Conservation (phyloP, 2,797 vertebrate genomes). For the Chromis chromis region DNA sequence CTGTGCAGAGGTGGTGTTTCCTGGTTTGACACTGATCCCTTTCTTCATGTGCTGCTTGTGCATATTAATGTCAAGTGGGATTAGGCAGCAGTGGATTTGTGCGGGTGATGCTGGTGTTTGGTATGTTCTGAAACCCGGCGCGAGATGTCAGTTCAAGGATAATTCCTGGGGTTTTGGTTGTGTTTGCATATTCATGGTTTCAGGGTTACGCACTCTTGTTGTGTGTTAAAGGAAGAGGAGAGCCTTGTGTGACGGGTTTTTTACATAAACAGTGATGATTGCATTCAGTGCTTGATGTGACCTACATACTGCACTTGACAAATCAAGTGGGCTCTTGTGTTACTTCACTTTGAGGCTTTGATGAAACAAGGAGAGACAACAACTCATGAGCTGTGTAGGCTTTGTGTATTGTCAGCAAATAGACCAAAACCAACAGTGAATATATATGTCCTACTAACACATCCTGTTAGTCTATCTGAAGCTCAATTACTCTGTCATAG, state of each 20-base stretch:
- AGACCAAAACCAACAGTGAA: neutral
- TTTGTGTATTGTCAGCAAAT: neutral
- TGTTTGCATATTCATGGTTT: slow-evolving; percentile 59
- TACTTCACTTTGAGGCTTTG: neutral
- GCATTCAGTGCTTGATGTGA: slow-evolving; percentile 21
- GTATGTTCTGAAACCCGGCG: slow-evolving; percentile 13
- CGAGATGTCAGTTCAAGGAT: slow-evolving; percentile 45
- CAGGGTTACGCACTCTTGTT: neutral
- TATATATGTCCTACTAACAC: neutral
- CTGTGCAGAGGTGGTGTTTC: slow-evolving; percentile 24
- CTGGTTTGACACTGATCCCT: slow-evolving; percentile 62
- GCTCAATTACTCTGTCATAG: neutral
- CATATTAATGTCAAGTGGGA: slow-evolving; percentile 56
- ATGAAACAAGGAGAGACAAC: neutral
- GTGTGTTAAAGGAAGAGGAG: slow-evolving; percentile 2
- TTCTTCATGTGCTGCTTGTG: slow-evolving; percentile 27
- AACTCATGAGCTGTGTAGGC: neutral
- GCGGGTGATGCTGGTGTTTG: slow-evolving; percentile 13
- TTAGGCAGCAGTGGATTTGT: slow-evolving; percentile 55
- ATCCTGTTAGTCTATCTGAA: neutral
- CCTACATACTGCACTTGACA: slow-evolving; percentile 12
- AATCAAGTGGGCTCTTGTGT: neutral
- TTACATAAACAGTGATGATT: slow-evolving; percentile 5
- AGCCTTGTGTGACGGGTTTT: slow-evolving; percentile 1
- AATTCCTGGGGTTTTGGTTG: slow-evolving; percentile 41